Evolutionary conservation across 2,888 invertebrate species (phyloP), one percentile per base, ranked within the genome.

Genomic region (Sarcophaga rosellei): DNA sequence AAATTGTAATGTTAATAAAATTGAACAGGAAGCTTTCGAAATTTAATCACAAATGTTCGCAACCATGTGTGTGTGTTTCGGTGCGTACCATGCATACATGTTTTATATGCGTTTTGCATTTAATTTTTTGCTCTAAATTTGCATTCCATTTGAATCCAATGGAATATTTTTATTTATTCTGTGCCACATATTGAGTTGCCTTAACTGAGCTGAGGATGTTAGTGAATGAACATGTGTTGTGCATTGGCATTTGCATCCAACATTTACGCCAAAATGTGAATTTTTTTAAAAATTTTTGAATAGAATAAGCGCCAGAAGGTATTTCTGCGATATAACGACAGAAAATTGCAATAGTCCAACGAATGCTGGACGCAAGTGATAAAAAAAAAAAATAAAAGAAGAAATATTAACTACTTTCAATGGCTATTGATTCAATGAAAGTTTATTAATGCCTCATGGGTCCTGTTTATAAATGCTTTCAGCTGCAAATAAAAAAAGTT

Each of bases 161-260:
- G 12, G 53, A 53, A 81, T 69, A 69, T 81, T 81, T 69, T 75
- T 69, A 69, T 69, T 57, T 53, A 53, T 53, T 53, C 53, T 53
- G 61, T 17, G 44, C 35, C n/a, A 17, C 61, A 59, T 25, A 20
- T 59, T 45, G 47, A 47, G 61, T n/a, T 12, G 1, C 2, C 66
- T 11, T 47, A 47, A 47, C 25, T 25, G 6, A 25, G 25, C 35
- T 35, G 35, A 35, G 10, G 35, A 8, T 35, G 35, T 35, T 35
- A 10, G 11, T 47, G 74, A 35, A 15, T 21, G 53, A 74, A 68
- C 68, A 65, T 53, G 35, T 57, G 65, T 76, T 35, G 35, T 35
- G 35, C 35, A 35, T 35, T 57, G 12, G 65, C 23, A 81, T 69
- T 81, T 62, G 5, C n/a, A 62, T 35, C 62, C 61, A 74, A 44